Base-by-base conservation (phyloP, 2,113 vertebrate species). In the Silurus glanis region DNA sequence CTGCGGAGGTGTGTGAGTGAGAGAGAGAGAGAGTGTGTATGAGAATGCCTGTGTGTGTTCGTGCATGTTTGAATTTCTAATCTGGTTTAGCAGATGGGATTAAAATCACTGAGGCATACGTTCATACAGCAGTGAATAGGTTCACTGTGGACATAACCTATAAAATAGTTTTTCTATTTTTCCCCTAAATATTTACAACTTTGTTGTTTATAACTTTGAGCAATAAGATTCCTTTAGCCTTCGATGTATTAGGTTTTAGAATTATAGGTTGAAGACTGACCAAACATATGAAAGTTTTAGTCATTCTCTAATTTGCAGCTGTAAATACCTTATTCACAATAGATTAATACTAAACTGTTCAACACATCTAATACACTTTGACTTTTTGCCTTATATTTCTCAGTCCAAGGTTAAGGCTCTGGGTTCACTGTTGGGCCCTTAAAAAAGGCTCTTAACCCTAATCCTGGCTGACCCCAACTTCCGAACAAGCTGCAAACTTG, bases 1-100 rank as follows among this genome's bases (percentile, higher is more conserved):
- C 93, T 98, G 97, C 25, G 97, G 97, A 91, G 97, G 97, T 98
- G 83, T 93, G 93, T 76, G 51, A 3, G 59, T 62, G 72, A 47
- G 16, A 45, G 45, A n/a, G 55, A 51, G 56, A 64, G 12, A 56
- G 13, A 83, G n/a, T 5, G 5, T 75, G 37, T 69, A 28, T 79
- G 71, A 62, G 23, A 25, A 51, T 66, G 82, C 67, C 58, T 76
- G 71, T 21, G 49, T 78, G 10, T 61, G 53, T 23, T 47, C 75
- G 66, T 74, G 66, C 58, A 59, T 81, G 69, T 66, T 14, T 58
- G 61, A 58, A 37, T 80, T 86, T 4, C 78, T 78, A 85, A 82
- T 82, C 72, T 84, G 76, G 59, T 56, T 87, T 72, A 86, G 86
- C 85, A 89, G 80, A 85, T 90, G 83, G 75, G 87, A 53, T 69